Conservation (phyloP, 2,113 vertebrate species). For the Opisthocomus hoazin region DNA sequence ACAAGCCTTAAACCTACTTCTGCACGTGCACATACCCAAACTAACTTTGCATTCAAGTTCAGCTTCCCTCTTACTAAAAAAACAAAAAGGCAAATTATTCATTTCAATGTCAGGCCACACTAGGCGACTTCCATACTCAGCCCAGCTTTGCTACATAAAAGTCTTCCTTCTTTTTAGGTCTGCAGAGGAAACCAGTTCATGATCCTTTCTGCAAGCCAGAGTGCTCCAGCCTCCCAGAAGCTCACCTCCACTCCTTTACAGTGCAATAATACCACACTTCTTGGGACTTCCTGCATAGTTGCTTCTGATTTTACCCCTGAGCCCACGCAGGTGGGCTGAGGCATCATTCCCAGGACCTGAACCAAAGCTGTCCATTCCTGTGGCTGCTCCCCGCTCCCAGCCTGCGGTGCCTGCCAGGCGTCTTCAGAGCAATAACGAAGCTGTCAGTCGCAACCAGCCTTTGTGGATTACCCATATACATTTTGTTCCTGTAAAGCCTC, state of each 20-base stretch:
- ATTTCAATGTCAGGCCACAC: background rate
- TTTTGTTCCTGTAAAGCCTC: background rate
- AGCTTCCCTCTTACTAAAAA: background rate
- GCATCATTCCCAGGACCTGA: fast-evolving
- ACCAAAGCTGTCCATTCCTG: background rate
- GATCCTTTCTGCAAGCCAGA: background rate
- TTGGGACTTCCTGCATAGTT: background rate
- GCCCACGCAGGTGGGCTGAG: background rate
- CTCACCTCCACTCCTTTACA: background rate
- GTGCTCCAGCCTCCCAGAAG: background rate
- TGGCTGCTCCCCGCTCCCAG: background rate
- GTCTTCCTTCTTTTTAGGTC: background rate
- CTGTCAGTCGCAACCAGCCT: background rate
- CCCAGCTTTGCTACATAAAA: background rate
- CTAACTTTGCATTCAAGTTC: background rate
- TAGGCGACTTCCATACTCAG: background rate
- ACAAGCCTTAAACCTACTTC: background rate
- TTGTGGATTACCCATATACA: background rate
- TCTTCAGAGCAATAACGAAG: background rate
- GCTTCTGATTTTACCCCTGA: background rate
- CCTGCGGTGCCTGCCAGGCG: fast-evolving
- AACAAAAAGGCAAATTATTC: background rate
- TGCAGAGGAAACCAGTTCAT: fast-evolving
- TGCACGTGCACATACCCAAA: background rate
- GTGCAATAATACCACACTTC: background rate